Evolutionary conservation across 2,113 vertebrate species (phyloP), one percentile per base, ranked within the genome.

Genomic region (Crypturellus undulatus): DNA sequence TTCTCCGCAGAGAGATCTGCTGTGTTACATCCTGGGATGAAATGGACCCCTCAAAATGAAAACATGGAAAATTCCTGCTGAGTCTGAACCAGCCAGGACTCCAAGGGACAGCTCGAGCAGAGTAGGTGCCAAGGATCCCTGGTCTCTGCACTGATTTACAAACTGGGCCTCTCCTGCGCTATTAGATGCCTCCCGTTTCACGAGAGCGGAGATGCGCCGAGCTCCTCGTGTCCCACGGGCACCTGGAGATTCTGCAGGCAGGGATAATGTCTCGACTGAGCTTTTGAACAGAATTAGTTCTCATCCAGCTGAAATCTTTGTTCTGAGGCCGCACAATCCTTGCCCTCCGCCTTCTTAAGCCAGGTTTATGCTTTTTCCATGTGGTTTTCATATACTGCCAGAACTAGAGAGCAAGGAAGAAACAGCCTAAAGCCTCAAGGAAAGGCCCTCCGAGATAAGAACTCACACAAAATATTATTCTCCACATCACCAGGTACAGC

Each of bases 251-350:
- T 94, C 85, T 79, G 72, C 73, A 93, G 86, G 58, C 92, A 82
- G 79, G 43, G 40, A 84, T 49, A 79, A 28, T 77, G 60, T 52
- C 85, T 96, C 88, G 81, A 6, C 1, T 81, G 79, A 87, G 93
- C 83, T 90, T 93, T 70, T 76, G 90, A 94, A 68, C 42, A 92
- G 92, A 81, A 86, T 93, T 87, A 95, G 83, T 36, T 92, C 86
- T 86, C 85, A 96, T 84, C 69, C 83, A 93, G 79, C 72, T 81
- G 77, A 96, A 96, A 93, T 92, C 93, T 93, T 92, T 94, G 93
- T 87, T 95, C 88, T 94, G 93, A 92, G 93, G 87, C 87, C 88
- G 56, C 19, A 58, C 90, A 92, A 62, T 87, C 88, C 65, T 88
- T 34, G 65, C 69, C 85, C 88, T 90, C 58, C 60, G 85, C 79